These are phyloP conservation scores for Leucoptera coffeella DNA, from an alignment of 2,888 invertebrate species.

Conservation along the genomic window DNA sequence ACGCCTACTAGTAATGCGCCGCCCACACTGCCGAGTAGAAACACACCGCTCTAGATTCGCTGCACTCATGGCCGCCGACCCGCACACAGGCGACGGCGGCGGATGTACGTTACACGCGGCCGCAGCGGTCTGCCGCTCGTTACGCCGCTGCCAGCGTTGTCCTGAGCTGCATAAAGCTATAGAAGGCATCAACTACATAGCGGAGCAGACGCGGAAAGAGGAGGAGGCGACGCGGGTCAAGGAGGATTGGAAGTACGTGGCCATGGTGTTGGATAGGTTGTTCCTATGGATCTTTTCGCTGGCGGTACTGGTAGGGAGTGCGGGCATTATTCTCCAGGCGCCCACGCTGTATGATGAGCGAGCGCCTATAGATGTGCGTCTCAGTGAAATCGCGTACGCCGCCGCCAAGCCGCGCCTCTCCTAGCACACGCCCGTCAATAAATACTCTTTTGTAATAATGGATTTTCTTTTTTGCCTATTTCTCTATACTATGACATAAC, in stretches of 20 bases:
- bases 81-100: slow-evolving; percentile 55
- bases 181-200: slow-evolving; percentile 87
- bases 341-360: slow-evolving; percentile 91
- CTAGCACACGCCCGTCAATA: too few relatives aligned
- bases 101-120: slow-evolving; percentile 24
- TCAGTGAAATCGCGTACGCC: slow-evolving; percentile 85
- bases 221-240: slow-evolving; percentile 71
- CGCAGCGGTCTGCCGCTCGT: slow-evolving; percentile 55
- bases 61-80: slow-evolving; percentile 18
- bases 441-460: too few relatives aligned
- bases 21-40: slow-evolving; percentile 63
- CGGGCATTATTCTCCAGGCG: slow-evolving; percentile 90
- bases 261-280: slow-evolving; percentile 93
- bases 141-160: slow-evolving; percentile 81
- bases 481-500: too few relatives aligned
- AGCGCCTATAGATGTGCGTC: slow-evolving; percentile 78
- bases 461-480: too few relatives aligned
- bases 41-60: slow-evolving; percentile 50
- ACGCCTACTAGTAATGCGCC: slow-evolving; percentile 85
- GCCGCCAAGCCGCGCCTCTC: slow-evolving; percentile 73
- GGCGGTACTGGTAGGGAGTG: slow-evolving; percentile 90
- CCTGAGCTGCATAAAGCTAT: slow-evolving; percentile 90
- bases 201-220: slow-evolving; percentile 84
- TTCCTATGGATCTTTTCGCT: slow-evolving; percentile 97
- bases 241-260: slow-evolving; percentile 99